Evolutionary conservation across 2,113 vertebrate species (phyloP).

Genomic region (Patagioenas fasciata): DNA sequence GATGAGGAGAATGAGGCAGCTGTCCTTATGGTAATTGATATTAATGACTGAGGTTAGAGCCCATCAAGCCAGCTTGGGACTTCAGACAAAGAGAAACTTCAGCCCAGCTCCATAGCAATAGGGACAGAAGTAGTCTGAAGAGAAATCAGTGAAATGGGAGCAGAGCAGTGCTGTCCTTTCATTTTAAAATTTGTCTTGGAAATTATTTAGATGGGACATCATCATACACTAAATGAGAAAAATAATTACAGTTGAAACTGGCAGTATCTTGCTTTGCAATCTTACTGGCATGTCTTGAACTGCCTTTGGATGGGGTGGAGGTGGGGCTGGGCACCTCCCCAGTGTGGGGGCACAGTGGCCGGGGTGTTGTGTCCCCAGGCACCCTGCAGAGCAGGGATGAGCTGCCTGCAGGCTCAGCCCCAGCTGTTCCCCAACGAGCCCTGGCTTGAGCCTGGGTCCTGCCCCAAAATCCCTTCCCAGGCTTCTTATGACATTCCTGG

Average conservation of each 20-base stretch:
- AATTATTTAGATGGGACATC: background rate
- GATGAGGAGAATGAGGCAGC: slow-evolving; percentile 49
- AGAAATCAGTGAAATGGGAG: background rate
- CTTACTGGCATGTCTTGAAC: background rate
- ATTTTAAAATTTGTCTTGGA: background rate
- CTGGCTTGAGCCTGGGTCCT: background rate
- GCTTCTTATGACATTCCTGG: background rate
- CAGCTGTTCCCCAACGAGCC: background rate
- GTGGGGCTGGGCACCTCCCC: background rate
- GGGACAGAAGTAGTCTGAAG: background rate
- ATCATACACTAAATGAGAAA: background rate
- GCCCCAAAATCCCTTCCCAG: background rate
- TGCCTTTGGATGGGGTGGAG: background rate
- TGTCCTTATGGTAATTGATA: slow-evolving; percentile 45
- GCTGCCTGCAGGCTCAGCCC: background rate
- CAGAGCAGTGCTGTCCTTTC: background rate
- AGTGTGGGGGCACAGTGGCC: fast-evolving
- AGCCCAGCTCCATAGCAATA: background rate
- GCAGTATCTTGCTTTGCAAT: background rate
- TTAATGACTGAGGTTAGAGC: slow-evolving; percentile 44
- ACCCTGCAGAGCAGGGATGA: fast-evolving
- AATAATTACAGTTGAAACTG: background rate
- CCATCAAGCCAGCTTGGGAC: background rate
- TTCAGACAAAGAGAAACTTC: slow-evolving; percentile 6
- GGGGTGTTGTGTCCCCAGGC: background rate